Evolutionary conservation across 2,113 vertebrate species (phyloP), one percentile per base, ranked within the genome.

Genomic region (Petroica traversi): DNA sequence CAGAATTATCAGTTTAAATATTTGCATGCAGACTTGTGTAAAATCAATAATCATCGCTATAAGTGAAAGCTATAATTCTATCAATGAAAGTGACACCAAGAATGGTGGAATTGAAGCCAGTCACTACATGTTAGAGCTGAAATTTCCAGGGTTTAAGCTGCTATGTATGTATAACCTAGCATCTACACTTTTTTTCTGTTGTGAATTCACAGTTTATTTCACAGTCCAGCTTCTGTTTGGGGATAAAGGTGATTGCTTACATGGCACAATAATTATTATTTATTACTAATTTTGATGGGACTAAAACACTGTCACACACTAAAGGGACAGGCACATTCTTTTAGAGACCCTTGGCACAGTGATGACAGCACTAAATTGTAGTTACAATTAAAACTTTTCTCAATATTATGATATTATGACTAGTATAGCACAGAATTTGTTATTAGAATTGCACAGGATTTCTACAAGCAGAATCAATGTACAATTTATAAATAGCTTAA

Each of bases 1-100:
- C 52, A 88, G 55, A 91, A 85, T 80, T 85, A 95, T 55, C 82
- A 55, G 17, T 89, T 91, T 89, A 89, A 85, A 92, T 92, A 88
- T 93, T 93, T 93, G 38, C 45, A 61, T 63, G 61, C 52, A 88
- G 71, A 88, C 11, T 87, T 91, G 61, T 7, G 18, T 63, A 77
- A 84, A 95, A 92, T 75, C 55, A 68, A 25, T 92, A 82, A 89
- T 85, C 67, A 77, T n/a, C 51, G 72, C 62, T 85, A 41, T 67
- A 93, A 95, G 25, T 43, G 62, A 82, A 93, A 69, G 28, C 36
- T 85, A 1, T 80, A 83, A 93, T 91, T 92, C 62, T 66, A 59
- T 92, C 33, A 89, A 58, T 25, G 22, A 84, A 78, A 92, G 31
- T 79, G 69, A 79, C 36, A 79, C 58, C 23, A 95, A 77, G 71